Base-by-base conservation (phyloP, 2,113 vertebrate species). In the Mus musculus region DNA sequence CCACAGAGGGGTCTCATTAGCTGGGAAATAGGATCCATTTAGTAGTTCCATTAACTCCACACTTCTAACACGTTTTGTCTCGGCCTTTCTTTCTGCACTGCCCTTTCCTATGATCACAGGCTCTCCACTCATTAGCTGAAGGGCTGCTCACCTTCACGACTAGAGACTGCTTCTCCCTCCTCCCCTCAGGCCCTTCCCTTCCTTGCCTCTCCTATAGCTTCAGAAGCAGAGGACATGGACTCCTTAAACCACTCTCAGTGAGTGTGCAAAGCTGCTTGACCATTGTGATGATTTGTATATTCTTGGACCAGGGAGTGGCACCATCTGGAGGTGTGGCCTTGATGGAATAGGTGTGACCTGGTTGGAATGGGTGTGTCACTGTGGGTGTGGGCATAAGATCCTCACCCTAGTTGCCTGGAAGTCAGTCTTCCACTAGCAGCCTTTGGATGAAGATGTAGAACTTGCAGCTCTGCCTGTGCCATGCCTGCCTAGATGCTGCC, bases 1-100 rank as follows among this genome's bases (percentile, higher is more conserved):
- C 33, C 1, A 0, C 30, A 46, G 96, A 94, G 92, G 96, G 85
- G 42, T 56, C 98, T 99, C 98, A 97, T 98, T 98, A 98, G 98
- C 26, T 26, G 69, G 52, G 96, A 97, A 89, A 92, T 82, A 91
- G 0, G 16, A 92, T 94, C 93, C 91, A 36, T 97, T 98, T 95
- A 93, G 97, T 67, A 84, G 91, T 42, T 81, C 98, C 8, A 19
- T 95, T 87, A 97, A 87, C 91, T 90, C 65, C 33, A 81, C 2
- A 0, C 93, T 95, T 92, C 93, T 0, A 0, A 1, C 33, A 5
- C 11, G 3, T 93, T 97, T 97, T 89, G 93, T 97, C 97, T 95
- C 89, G 30, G 95, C 89, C 96, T 94, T 54, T 92, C 90, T 96
- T n/a, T 69, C 49, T 9, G 3, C 0, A 0, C 73, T n/a, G 72